phyloP scores from a whole-genome alignment of 2,888 invertebrate species.

The Ochropleura leucogaster region DNA sequence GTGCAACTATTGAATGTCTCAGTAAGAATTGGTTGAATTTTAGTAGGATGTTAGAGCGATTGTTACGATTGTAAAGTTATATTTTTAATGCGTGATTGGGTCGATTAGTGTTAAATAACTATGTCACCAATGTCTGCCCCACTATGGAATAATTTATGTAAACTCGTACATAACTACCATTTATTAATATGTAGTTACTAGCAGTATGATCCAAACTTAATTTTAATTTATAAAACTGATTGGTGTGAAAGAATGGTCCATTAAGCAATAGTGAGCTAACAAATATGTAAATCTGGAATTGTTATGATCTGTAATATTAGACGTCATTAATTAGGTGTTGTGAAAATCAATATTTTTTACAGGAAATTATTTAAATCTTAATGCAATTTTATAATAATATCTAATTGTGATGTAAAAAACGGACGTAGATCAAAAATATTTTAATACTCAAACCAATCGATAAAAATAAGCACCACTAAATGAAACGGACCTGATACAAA shows the following conservation, averaged over 20 bases:
- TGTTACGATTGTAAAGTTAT: slow-evolving; percentile 68
- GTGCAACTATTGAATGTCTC: slow-evolving; percentile 42
- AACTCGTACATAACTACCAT: slow-evolving; percentile 25
- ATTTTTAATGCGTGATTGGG: slow-evolving; percentile 58
- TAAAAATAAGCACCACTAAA: neutral
- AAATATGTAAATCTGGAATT: slow-evolving; percentile 46
- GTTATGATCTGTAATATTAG: slow-evolving; percentile 42
- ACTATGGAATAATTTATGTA: slow-evolving; percentile 28
- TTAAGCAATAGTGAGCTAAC: slow-evolving; percentile 46
- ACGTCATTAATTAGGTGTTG: slow-evolving; percentile 49
- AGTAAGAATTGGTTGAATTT: slow-evolving; percentile 50
- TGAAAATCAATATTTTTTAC: slow-evolving; percentile 54
- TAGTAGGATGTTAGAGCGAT: slow-evolving; percentile 67
- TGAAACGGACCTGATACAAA: slow-evolving; percentile 40
- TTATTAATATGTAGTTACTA: slow-evolving; percentile 15
- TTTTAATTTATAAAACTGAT: slow-evolving; percentile 18
- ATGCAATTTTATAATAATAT: slow-evolving; percentile 35
- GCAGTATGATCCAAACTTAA: slow-evolving; percentile 19
- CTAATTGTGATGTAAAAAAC: slow-evolving; percentile 17
- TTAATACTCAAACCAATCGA: slow-evolving; percentile 37
- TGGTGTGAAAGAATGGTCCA: slow-evolving; percentile 40
- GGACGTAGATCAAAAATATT: slow-evolving; percentile 14
- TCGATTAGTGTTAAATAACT: slow-evolving; percentile 41
- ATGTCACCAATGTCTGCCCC: slow-evolving; percentile 43
- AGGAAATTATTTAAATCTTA: slow-evolving; percentile 38